These are phyloP conservation scores for Synodontis membranacea DNA, from an alignment of 2,113 vertebrate genomes.

Conservation along the genomic window DNA sequence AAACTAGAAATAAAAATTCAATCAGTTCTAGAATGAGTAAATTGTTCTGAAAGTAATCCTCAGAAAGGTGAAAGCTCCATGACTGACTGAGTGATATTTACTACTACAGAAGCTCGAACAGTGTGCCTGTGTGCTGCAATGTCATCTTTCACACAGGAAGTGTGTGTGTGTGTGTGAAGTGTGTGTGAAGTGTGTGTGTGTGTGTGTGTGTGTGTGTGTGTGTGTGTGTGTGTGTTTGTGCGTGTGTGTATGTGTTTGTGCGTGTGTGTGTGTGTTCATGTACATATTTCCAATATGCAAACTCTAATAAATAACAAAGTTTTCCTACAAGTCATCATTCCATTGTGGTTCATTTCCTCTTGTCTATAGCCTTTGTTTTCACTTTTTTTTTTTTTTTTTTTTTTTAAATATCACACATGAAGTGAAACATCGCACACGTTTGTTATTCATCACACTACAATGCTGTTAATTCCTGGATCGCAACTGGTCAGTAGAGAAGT, in stretches of 20 bases:
- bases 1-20: background rate
- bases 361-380: background rate
- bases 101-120: background rate
- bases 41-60: background rate
- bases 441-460: background rate
- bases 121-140: background rate
- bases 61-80: background rate
- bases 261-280: background rate
- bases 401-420: background rate
- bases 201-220: background rate
- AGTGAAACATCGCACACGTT: background rate
- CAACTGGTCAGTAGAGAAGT: background rate
- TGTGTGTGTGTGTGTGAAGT: background rate
- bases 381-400: background rate
- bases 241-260: background rate
- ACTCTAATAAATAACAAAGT: background rate
- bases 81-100: background rate
- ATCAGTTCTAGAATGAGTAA: background rate
- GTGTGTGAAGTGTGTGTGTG: background rate
- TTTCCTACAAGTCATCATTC: background rate
- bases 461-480: background rate
- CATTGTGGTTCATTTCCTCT: background rate
- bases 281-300: background rate
- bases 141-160: constrained; percentile 48
- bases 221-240: background rate